phyloP scores from a whole-genome alignment of 2,113 vertebrate species.

The Eidolon helvum region DNA sequence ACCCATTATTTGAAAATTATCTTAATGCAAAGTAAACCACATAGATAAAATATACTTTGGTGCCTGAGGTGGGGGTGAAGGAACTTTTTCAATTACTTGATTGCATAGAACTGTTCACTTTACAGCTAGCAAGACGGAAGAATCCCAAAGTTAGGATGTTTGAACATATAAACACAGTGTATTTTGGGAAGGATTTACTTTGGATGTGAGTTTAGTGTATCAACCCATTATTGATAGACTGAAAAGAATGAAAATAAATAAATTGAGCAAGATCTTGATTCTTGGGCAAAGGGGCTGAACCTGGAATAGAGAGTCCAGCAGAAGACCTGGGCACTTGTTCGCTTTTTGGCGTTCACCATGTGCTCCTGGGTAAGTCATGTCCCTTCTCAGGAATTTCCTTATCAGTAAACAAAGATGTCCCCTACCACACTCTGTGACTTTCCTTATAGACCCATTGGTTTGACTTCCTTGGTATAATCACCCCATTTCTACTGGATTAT shows the following conservation, averaged over 20 bases:
- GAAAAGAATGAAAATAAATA: background rate
- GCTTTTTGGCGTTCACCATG: background rate
- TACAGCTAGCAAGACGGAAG: background rate
- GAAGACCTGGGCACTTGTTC: background rate
- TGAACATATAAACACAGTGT: background rate
- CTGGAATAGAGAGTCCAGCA: background rate
- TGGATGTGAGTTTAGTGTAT: background rate
- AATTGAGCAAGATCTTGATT: background rate
- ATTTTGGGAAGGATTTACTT: background rate
- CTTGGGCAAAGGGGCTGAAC: background rate
- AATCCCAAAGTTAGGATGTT: background rate
- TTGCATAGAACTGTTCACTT: background rate
- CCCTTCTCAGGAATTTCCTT: background rate
- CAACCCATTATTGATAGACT: background rate
- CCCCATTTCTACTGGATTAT: background rate
- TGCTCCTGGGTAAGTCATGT: background rate
- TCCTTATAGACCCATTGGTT: background rate
- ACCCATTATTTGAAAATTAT: too few species aligned
- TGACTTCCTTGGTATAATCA: background rate
- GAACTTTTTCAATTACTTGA: background rate
- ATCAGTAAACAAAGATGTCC: background rate
- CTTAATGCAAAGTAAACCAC: background rate
- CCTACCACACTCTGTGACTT: background rate
- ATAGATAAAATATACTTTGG: background rate
- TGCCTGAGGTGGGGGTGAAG: background rate